Conservation (phyloP, 2,888 invertebrate species). For the Disparrhopalites patrizii region DNA sequence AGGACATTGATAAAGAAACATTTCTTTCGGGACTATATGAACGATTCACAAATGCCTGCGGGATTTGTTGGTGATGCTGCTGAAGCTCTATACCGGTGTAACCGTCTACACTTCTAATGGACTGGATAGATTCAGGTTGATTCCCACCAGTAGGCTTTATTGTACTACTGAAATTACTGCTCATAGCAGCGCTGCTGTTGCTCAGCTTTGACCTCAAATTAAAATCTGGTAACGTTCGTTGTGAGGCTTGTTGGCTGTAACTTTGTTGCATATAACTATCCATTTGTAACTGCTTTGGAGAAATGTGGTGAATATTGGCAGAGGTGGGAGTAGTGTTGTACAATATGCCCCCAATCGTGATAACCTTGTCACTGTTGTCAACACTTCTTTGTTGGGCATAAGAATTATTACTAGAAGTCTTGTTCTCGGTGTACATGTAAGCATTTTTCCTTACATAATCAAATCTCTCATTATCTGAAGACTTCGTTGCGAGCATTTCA, state of each 20-base stretch:
- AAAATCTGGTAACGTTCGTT: conserved; percentile 24
- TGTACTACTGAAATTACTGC: conserved; percentile 13
- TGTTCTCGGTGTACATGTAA: not conserved
- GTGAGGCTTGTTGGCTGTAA: not conserved
- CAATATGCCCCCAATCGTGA: not conserved
- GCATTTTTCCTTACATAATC: conserved; percentile 20
- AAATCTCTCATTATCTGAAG: conserved; percentile 15
- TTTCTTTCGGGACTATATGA: conserved; percentile 26
- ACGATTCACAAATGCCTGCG: conserved; percentile 20
- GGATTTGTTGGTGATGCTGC: conserved; percentile 13
- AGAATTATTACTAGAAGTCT: not conserved
- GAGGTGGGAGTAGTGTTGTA: conserved; percentile 13
- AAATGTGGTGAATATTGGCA: not conserved
- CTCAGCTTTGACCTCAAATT: conserved; percentile 21
- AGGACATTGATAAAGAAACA: not conserved
- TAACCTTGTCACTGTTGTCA: conserved; percentile 7
- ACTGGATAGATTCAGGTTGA: conserved; percentile 27
- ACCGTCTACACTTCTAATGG: conserved; percentile 25
- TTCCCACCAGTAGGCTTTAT: conserved; percentile 5
- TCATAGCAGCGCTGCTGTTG: conserved; percentile 20
- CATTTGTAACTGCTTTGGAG: conserved; percentile 12
- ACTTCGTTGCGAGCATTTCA: conserved; percentile 13
- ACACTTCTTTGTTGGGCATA: conserved; percentile 13
- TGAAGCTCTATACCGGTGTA: not conserved
- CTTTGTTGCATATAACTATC: conserved; percentile 20